Evolutionary conservation across 2,888 invertebrate genomes (phyloP), one percentile per base, ranked within the genome.

Genomic region (Lycophotia porphyrea): DNA sequence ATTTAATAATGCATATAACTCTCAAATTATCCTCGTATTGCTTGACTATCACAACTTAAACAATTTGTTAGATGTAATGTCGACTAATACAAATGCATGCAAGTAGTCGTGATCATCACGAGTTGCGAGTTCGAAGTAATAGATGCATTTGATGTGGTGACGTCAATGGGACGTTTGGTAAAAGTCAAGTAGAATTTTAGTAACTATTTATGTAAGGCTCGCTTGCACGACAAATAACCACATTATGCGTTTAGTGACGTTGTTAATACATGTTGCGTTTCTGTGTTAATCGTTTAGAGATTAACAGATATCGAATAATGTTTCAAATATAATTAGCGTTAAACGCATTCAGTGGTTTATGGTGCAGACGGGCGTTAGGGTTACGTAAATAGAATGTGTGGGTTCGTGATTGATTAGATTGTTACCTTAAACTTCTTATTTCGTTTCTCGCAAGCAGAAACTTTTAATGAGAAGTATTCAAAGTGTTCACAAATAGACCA

Each of bases 1-100:
- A 34, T 64, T 9, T 34, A 55, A 74, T 74, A 63, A 76, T 82
- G 61, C 47, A 15, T 55, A 58, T 31, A 68, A 58, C 52, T n/a
- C 36, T 52, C 49, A 74, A 74, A 77, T 80, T 78, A 44, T 44
- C 21, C 2, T 34, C n/a, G 55, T 63, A 66, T 44, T 39, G 15
- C n/a, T 27, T 66, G 52, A 66, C 42, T 55, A 39, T n/a, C 39
- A 71, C 52, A 60, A 63, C 8, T 61, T 24, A 36, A 61, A 65
- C 31, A 64, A 68, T 79, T 49, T 68, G 69, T 70, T 58, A 39
- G 9, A n/a, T 36, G n/a, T 47, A 42, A 42, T 49, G 68, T 64
- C n/a, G 60, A 71, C 42, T 47, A 27, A 68, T 68, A 47, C 34
- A 55, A 71, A 78, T 65, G 55, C 21, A 52, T 49, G 31, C 24